Evolutionary conservation across 2,113 vertebrate species (phyloP).

Genomic region (Boulengeromyrus knoepffleri): DNA sequence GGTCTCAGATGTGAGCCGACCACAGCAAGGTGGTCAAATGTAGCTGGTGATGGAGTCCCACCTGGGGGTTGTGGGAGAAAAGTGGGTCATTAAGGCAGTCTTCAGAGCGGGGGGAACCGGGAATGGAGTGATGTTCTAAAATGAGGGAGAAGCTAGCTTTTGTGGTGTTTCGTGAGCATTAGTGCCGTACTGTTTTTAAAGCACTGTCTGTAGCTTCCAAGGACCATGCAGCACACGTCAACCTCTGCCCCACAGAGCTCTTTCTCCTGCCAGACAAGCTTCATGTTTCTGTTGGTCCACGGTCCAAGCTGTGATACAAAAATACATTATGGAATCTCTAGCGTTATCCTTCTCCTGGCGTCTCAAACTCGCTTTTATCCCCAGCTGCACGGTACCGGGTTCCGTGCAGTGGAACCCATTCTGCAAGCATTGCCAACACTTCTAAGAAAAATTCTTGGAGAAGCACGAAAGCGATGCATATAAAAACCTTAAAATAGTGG

Average conservation of each 20-base stretch:
- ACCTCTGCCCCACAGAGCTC: background rate
- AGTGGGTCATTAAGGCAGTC: constrained; percentile 60
- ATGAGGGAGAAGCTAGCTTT: constrained; percentile 7
- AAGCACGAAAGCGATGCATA: constrained; percentile 29
- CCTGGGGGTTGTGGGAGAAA: constrained; percentile 44
- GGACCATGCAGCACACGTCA: background rate
- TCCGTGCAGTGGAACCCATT: constrained; percentile 19
- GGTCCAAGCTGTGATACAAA: background rate
- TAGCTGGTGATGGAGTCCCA: constrained; percentile 44
- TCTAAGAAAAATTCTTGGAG: constrained; percentile 37
- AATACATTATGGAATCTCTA: background rate
- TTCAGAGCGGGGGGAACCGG: constrained; percentile 41
- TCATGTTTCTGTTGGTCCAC: background rate
- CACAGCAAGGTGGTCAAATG: constrained; percentile 61
- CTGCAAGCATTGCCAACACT: constrained; percentile 25
- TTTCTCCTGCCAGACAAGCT: background rate
- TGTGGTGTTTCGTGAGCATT: constrained; percentile 34
- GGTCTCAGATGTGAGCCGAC: constrained; percentile 53
- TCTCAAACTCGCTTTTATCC: background rate
- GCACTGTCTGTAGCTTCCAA: background rate
- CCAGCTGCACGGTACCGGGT: background rate
- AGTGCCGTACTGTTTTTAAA: constrained; percentile 13
- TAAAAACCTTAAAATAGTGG: constrained; percentile 24
- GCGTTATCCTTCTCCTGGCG: background rate
- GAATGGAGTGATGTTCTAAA: constrained; percentile 22